A percentile compares a stretch with the other conserved stretches of the same genome.
Evolutionary conservation across 2,797 vertebrate genomes (phyloP).

Genomic region (Anguilla marmorata): DNA sequence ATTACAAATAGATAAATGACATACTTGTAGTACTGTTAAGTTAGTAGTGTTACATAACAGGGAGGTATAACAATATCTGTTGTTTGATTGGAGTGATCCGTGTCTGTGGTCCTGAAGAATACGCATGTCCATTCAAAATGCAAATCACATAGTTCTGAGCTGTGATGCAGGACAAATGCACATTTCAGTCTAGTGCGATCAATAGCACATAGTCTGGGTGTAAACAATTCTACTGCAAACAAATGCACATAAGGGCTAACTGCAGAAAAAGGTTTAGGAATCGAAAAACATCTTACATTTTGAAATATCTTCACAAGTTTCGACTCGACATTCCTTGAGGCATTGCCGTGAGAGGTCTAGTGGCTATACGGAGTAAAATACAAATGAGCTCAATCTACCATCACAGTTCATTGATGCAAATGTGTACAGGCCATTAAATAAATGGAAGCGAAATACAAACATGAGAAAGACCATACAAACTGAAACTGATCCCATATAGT

Average conservation of each 20-base stretch:
- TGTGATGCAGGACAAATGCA: not conserved
- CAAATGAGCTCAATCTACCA: not conserved
- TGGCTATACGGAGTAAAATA: not conserved
- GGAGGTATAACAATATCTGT: not conserved
- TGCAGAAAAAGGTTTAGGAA: not conserved
- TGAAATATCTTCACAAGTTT: not conserved
- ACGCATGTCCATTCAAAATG: not conserved
- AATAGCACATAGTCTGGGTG: not conserved
- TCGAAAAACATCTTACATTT: not conserved
- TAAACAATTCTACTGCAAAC: not conserved
- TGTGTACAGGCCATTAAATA: not conserved
- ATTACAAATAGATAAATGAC: not conserved
- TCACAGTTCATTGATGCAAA: not conserved
- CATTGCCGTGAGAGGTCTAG: not conserved
- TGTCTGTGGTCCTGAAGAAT: not conserved
- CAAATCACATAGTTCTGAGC: not conserved
- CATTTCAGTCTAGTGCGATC: not conserved
- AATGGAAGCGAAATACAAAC: not conserved
- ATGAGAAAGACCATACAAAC: not conserved
- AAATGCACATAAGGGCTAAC: not conserved
- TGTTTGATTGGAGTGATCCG: not conserved
- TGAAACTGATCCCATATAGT: not conserved
- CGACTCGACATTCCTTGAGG: not conserved
- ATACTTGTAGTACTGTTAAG: not conserved
- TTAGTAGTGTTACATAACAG: slow-evolving; percentile 3